Evolutionary conservation across 2,888 invertebrate species (phyloP), one percentile per base, ranked within the genome.

Genomic region (Abrostola tripartita): DNA sequence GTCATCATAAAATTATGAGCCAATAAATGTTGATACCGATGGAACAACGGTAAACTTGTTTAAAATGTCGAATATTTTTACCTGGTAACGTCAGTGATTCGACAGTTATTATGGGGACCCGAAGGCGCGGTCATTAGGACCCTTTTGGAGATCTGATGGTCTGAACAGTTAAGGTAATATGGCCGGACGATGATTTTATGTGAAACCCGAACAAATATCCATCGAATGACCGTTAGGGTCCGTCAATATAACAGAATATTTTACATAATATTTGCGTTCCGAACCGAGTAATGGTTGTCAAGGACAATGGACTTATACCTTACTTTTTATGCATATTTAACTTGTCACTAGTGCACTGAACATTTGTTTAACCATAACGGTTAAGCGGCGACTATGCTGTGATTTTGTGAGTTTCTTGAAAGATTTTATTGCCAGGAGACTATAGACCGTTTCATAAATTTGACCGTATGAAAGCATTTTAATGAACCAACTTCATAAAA

Each of bases 201-300:
- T 73, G 67, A 81, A 82, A 83, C 72, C 70, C 65, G 76, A 81
- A 81, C 80, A 79, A 81, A 80, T 74, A 70, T 62, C 59, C 61
- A 67, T 61, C 64, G 38, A 35, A n/a, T 10, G 67, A 88, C 91
- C 90, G 91, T 89, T 90, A 89, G 79, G 81, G 80, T 77, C 79
- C 65, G 72, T 81, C 78, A 68, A 64, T 71, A 65, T 72, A 76
- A 77, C 72, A 74, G 63, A 63, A 38, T 42, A 44, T 81, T 82
- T 82, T 75, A 78, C 82, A 83, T 81, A 83, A 82, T 69, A 81
- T 83, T 82, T 79, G 69, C 68, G 76, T 76, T 67, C 73, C 56
- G 8, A 71, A 61, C 52, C 8, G 50, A 61, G 49, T 56, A 59
- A 61, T 58, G 62, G 63, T 50, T 71, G 56, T 66, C 71, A 74